Conservation (phyloP, 2,888 invertebrate genomes). For the Euzetes globulus region DNA sequence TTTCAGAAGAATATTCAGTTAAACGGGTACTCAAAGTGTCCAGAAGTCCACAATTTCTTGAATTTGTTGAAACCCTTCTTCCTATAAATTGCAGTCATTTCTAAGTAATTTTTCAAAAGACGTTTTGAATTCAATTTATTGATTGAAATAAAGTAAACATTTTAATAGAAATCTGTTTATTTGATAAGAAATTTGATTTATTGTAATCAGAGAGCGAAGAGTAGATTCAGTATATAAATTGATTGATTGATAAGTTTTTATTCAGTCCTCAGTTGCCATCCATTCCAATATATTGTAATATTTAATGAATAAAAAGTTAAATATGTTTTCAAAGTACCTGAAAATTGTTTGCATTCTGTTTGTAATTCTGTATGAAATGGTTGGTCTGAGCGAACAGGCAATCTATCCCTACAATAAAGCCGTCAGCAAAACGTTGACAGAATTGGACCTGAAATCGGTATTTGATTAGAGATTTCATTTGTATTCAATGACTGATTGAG, state of each 20-base stretch:
- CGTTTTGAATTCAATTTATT: no score
- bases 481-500: neutral
- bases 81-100: no score
- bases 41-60: no score
- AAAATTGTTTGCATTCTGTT: neutral
- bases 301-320: neutral
- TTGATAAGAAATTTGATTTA: neutral
- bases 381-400: neutral
- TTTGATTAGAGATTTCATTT: neutral
- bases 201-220: neutral
- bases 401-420: conserved; percentile 2
- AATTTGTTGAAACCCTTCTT: no score
- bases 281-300: neutral
- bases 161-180: neutral
- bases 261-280: neutral
- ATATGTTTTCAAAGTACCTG: neutral
- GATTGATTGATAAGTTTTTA: neutral
- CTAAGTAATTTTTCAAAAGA: no score
- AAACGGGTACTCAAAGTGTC: no score
- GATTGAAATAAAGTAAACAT: neutral
- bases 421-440: neutral
- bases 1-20: no score
- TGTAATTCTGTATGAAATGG: neutral
- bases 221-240: neutral
- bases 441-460: conserved; percentile 6